Percentiles rank a stretch among this genome's conserved stretches.
These are phyloP conservation scores for Tachuris rubrigastra DNA, from an alignment of 2,113 vertebrate genomes.

Conservation along the genomic window DNA sequence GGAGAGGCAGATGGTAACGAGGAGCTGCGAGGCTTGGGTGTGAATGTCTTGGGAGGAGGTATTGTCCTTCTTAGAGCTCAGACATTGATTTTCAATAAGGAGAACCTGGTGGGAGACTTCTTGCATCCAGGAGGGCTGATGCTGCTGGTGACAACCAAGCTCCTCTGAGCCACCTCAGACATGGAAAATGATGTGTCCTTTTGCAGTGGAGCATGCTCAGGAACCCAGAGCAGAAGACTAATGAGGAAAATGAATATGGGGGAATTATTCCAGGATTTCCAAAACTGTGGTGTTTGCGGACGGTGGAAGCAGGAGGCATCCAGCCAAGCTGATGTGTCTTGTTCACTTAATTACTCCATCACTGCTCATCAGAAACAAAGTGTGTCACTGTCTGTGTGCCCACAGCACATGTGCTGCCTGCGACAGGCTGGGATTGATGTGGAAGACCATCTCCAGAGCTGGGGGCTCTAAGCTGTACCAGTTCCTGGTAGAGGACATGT, in stretches of 20 bases:
- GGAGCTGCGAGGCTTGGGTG: not conserved
- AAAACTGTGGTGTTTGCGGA: not conserved
- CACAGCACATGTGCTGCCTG: accelerated
- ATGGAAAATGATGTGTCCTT: not conserved
- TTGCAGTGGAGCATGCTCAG: not conserved
- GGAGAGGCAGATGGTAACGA: accelerated
- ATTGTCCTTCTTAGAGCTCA: not conserved
- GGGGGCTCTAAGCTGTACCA: not conserved
- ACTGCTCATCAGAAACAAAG: not conserved
- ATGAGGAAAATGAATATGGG: not conserved
- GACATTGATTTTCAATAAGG: not conserved
- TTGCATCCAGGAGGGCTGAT: not conserved
- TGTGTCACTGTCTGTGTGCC: accelerated
- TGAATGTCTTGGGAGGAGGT: accelerated
- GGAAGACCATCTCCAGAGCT: not conserved
- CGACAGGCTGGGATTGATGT: accelerated
- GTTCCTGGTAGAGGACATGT: not conserved
- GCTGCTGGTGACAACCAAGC: not conserved
- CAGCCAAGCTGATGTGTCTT: not conserved
- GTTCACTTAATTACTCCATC: not conserved
- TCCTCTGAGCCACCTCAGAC: not conserved
- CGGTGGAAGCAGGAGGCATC: not conserved
- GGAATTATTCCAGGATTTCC: not conserved
- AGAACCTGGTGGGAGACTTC: not conserved
- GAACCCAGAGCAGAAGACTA: not conserved